phyloP scores from a whole-genome alignment of 2,113 vertebrate genomes.

The Petrocephalus zakoni region DNA sequence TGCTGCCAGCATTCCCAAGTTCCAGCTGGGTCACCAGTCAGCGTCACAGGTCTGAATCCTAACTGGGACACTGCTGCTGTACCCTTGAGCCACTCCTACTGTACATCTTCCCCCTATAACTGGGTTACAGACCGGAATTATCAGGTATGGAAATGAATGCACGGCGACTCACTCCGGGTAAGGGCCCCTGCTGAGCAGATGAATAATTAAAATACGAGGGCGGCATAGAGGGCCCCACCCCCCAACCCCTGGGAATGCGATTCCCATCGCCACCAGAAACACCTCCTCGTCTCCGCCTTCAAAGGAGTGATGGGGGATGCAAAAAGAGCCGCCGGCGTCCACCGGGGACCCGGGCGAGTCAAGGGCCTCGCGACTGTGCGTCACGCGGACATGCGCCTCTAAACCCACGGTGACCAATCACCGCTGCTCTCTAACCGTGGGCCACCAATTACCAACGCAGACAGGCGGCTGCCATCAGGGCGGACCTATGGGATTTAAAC shows the following conservation, averaged over 20 bases:
- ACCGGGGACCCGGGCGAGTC: not conserved
- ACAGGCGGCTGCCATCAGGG: not conserved
- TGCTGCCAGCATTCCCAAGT: not conserved
- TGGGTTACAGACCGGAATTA: not conserved
- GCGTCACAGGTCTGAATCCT: not conserved
- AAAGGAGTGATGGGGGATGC: not conserved
- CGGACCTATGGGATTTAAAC: not conserved
- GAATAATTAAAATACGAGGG: not conserved
- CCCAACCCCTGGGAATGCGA: not conserved
- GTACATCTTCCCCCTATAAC: not conserved
- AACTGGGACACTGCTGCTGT: not conserved
- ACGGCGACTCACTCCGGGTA: not conserved
- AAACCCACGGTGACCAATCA: not conserved
- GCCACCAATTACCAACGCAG: not conserved
- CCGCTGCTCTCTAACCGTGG: not conserved
- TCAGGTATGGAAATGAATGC: constrained; percentile 1
- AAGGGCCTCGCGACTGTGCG: not conserved
- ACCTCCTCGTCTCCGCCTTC: not conserved
- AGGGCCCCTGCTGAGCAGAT: not conserved
- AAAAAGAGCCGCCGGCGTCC: not conserved
- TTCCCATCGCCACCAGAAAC: not conserved
- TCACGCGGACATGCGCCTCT: not conserved
- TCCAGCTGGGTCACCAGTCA: not conserved
- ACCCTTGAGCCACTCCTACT: not conserved
- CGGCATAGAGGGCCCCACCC: not conserved